phyloP scores from a whole-genome alignment of 2,113 vertebrate species.

The Petromus typicus region DNA sequence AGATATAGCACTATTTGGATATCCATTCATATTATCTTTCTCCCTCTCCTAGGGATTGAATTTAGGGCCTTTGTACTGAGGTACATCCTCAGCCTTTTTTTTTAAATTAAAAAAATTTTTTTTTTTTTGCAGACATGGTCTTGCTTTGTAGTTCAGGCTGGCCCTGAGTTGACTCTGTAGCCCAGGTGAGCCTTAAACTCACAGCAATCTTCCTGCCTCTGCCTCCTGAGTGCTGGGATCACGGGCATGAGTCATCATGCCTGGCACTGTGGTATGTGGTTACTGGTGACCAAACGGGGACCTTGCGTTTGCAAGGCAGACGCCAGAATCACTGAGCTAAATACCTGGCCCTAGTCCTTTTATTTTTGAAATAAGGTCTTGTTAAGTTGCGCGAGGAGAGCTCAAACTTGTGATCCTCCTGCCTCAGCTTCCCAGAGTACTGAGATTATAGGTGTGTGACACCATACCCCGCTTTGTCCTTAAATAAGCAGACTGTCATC shows the following conservation, averaged over 20 bases:
- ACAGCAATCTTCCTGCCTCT: too few species aligned
- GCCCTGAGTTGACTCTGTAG: too few species aligned
- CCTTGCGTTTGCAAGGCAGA: not conserved
- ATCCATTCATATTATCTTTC: not conserved
- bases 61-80: not conserved
- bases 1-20: not conserved
- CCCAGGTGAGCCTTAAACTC: too few species aligned
- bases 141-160: too few species aligned
- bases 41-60: not conserved
- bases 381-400: not conserved
- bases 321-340: not conserved
- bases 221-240: too few species aligned
- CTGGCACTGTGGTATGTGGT: too few species aligned
- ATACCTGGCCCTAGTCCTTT: not conserved
- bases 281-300: not conserved
- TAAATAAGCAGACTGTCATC: not conserved
- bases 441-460: not conserved
- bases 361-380: not conserved
- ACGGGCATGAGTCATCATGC: too few species aligned
- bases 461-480: not conserved
- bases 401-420: not conserved
- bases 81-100: too few species aligned
- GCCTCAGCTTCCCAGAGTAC: not conserved
- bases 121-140: too few species aligned
- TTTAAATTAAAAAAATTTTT: too few species aligned